Percentiles rank a stretch among this genome's conserved stretches.
Evolutionary conservation across 2,888 invertebrate genomes (phyloP).

Genomic region (Tiphia femorata): DNA sequence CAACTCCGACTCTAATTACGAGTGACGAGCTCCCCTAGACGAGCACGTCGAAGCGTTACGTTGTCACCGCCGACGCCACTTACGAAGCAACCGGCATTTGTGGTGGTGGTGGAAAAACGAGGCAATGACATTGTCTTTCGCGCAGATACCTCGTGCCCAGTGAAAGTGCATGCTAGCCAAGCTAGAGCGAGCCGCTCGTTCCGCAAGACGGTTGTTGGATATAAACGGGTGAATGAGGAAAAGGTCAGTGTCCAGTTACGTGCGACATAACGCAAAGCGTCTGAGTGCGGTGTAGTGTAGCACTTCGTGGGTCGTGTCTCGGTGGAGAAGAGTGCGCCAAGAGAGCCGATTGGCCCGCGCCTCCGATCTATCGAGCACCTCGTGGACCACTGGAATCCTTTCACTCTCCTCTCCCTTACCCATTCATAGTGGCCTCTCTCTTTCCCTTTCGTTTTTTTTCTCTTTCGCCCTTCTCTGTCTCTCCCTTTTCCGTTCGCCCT

Average conservation of each 20-base stretch:
- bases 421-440: constrained; percentile 22
- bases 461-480: background rate
- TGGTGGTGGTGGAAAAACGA: background rate
- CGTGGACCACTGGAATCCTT: constrained; percentile 28
- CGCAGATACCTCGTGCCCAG: constrained; percentile 23
- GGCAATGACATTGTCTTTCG: background rate
- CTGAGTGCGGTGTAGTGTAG: too few relatives aligned
- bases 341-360: background rate
- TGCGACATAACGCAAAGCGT: constrained; percentile 18
- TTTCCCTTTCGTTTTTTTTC: constrained; percentile 16
- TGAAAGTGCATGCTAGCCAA: too few relatives aligned
- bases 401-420: constrained; percentile 36
- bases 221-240: constrained; percentile 36
- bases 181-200: too few relatives aligned
- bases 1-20: too few relatives aligned
- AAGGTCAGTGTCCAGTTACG: constrained; percentile 54
- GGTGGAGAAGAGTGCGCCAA: background rate
- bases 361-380: constrained; percentile 13
- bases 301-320: background rate
- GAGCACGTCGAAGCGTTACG: too few relatives aligned
- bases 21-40: too few relatives aligned
- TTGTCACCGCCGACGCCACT: too few relatives aligned
- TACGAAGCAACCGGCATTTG: background rate
- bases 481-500: background rate
- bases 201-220: constrained; percentile 22